phyloP scores from a whole-genome alignment of 2,113 vertebrate genomes.

The Lonchura striata region DNA sequence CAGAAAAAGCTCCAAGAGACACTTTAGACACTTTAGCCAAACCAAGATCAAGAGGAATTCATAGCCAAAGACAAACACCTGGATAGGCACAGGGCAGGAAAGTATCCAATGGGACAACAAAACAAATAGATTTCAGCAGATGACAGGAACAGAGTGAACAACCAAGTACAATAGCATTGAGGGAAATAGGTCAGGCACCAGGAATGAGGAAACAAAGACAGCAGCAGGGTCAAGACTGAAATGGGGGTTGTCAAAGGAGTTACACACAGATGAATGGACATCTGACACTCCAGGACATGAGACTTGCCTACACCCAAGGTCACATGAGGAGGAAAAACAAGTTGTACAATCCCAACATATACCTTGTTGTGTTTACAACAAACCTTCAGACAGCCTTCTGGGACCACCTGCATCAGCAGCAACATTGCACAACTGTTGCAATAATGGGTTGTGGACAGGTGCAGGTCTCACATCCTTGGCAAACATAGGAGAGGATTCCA shows the following conservation, averaged over 20 bases:
- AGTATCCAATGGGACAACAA: not conserved
- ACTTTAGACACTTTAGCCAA: not conserved
- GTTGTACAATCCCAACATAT: not conserved
- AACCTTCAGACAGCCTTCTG: rapidly evolving
- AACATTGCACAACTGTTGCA: not conserved
- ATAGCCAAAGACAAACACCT: not conserved
- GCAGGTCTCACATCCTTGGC: not conserved
- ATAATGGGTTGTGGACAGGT: not conserved
- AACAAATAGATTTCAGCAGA: not conserved
- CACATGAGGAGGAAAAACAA: not conserved
- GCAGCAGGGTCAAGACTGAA: not conserved
- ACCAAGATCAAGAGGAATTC: not conserved
- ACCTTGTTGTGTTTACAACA: not conserved
- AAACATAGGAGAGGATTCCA: not conserved
- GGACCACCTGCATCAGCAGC: not conserved
- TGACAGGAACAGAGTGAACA: not conserved
- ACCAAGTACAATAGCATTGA: not conserved
- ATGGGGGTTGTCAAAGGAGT: not conserved
- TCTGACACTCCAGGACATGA: not conserved
- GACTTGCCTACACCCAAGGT: not conserved
- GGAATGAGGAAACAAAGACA: not conserved
- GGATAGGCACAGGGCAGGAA: not conserved
- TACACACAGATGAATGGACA: not conserved
- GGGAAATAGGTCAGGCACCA: not conserved
- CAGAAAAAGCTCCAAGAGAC: not conserved